phyloP scores from a whole-genome alignment of 2,113 vertebrate species.

The Zosterops japonicus region DNA sequence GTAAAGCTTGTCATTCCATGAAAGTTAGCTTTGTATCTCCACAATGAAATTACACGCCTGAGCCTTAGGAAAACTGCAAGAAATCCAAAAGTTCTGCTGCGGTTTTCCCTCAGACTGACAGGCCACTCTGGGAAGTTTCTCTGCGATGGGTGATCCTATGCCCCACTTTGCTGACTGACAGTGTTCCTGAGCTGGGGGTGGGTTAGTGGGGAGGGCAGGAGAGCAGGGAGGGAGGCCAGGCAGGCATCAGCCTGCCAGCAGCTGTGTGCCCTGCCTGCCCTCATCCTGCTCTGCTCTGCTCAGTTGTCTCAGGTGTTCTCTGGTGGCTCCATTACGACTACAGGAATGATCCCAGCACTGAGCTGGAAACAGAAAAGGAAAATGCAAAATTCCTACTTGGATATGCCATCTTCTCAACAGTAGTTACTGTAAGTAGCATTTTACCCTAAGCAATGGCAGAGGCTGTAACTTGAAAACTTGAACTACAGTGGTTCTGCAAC shows the following conservation, averaged over 20 bases:
- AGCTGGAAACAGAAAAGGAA: conserved; percentile 78
- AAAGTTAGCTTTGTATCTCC: background rate
- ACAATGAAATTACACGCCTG: background rate
- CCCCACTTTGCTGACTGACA: rapidly evolving
- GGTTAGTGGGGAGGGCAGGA: background rate
- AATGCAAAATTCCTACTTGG: conserved; percentile 76
- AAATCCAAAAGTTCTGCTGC: background rate
- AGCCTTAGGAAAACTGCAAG: background rate
- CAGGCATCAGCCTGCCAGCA: background rate
- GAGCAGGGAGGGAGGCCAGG: background rate
- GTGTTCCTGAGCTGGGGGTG: background rate
- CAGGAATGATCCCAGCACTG: conserved; percentile 64
- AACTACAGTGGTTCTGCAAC: background rate
- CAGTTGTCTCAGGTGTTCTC: conserved; percentile 78
- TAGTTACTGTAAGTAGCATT: conserved; percentile 67
- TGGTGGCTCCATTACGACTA: conserved; percentile 83
- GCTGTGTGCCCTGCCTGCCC: rapidly evolving
- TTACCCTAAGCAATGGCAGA: background rate
- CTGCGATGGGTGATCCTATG: background rate
- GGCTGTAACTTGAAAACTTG: background rate
- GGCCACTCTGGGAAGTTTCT: background rate
- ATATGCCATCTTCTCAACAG: conserved; percentile 71
- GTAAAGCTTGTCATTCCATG: background rate
- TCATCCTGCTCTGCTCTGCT: background rate
- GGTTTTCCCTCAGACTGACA: background rate